Evolutionary conservation across 2,888 invertebrate species (phyloP), one percentile per base, ranked within the genome.

Genomic region (Dryadula phaetusa): DNA sequence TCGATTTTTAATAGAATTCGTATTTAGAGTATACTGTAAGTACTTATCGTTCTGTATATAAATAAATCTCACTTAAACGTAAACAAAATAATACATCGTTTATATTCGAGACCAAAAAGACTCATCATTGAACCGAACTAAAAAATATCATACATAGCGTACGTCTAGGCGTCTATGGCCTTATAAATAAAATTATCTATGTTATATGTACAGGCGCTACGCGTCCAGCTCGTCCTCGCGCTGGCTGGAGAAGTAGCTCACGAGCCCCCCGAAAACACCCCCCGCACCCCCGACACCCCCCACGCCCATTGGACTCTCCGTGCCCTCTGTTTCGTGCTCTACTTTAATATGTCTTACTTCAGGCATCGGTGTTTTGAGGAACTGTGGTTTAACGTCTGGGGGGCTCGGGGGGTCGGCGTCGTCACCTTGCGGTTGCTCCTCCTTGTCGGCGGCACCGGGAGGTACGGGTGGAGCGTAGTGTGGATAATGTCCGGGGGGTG

Each of bases 241-340:
- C 87, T 98, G 98, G 82, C 97, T 97, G 76, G 97, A 97, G 88
- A 98, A 98, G 90, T 98, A 98, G 84, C 97, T 97, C 68, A 98
- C 98, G 77, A 98, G 94, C 4, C 98, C 98, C 44, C 97, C 97
- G 86, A 98, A 98, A 82, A 97, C 97, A 58, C 97, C 95, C 72
- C 94, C 93, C 74, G 94, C 94, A 68, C 94, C 94, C 89, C 76
- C 73, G 25, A 5, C 14, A 0, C 53, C 54, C 64, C 72, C 25
- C 56, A 37, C 53, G 63, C 63, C 65, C 53, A 52, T 42, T 62
- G 69, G 66, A 62, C 64, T 28, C 66, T 53, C 54, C 54, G 66
- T 47, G 66, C 8, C 47, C 42, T 54, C 66, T 32, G 34, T 7
- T 34, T 34, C 46, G 16, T 7, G 10, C 28, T 52, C 52, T 16